Percentiles rank a stretch among this genome's conserved stretches.
phyloP scores from a whole-genome alignment of 2,797 vertebrate genomes.

The Glyptemys insculpta region DNA sequence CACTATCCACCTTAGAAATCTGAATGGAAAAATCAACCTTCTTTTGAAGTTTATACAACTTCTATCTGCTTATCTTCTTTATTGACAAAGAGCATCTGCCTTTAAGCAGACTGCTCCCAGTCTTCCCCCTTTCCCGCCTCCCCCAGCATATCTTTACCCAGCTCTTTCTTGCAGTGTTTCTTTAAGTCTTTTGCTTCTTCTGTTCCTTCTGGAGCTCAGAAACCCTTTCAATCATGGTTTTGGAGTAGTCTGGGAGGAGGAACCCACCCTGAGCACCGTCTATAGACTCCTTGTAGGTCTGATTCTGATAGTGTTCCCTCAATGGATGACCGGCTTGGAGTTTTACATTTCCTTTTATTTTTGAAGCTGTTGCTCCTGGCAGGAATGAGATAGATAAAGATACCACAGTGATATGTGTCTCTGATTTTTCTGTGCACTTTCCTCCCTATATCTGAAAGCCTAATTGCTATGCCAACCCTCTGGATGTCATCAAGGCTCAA shows the following conservation, averaged over 20 bases:
- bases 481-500: background rate
- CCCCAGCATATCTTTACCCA: background rate
- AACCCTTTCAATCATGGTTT: background rate
- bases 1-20: conserved; percentile 12
- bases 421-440: background rate
- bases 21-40: background rate
- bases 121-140: accelerated
- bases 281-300: background rate
- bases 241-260: background rate
- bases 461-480: background rate
- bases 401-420: background rate
- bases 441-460: background rate
- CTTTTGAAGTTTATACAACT: background rate
- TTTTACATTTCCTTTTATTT: background rate
- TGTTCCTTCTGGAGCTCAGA: background rate
- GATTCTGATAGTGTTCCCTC: background rate
- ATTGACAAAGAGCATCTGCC: background rate
- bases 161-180: background rate
- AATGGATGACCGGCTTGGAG: background rate
- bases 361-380: background rate
- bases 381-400: conserved; percentile 9
- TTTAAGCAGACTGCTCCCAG: background rate
- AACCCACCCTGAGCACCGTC: background rate
- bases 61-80: background rate
- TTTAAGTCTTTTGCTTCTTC: background rate